Percentiles rank a stretch among this genome's conserved stretches.
phyloP scores from a whole-genome alignment of 2,797 vertebrate species.

The Lacerta bilineata region DNA sequence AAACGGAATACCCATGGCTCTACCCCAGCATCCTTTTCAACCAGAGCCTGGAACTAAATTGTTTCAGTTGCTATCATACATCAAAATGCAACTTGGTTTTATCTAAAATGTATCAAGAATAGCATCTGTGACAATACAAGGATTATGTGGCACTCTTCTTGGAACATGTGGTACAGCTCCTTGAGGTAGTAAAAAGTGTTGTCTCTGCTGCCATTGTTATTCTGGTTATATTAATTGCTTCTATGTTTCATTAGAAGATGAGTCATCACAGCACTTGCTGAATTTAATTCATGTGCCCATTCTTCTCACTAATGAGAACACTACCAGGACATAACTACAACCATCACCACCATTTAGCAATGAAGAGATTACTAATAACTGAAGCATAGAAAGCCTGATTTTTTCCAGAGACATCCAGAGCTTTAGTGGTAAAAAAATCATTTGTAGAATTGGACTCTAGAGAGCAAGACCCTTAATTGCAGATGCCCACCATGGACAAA shows the following conservation, averaged over 20 bases:
- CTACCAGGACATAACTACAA: not conserved
- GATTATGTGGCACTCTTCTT: too few relatives aligned
- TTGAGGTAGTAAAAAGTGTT: not conserved
- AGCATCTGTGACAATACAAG: too few relatives aligned
- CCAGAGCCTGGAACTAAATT: not conserved
- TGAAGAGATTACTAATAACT: slow-evolving; percentile 69
- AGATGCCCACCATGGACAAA: slow-evolving; percentile 64
- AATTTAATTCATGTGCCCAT: not conserved
- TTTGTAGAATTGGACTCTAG: slow-evolving; percentile 66
- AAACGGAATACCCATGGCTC: too few relatives aligned
- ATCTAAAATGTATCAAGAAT: not conserved
- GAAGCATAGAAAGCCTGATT: slow-evolving; percentile 61
- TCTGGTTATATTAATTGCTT: not conserved
- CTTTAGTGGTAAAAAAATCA: slow-evolving; percentile 70
- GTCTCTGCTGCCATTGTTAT: not conserved
- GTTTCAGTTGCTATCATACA: not conserved
- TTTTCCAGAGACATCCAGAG: slow-evolving; percentile 60
- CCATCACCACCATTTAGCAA: slow-evolving; percentile 23
- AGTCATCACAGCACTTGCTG: not conserved
- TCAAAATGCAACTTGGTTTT: not conserved
- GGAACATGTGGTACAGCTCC: not conserved
- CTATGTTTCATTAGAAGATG: not conserved
- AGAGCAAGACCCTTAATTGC: slow-evolving; percentile 68
- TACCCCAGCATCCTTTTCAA: not conserved
- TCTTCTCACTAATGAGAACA: not conserved